Conservation (phyloP, 1,140 invertebrate species). For the Drosophila burlai region DNA sequence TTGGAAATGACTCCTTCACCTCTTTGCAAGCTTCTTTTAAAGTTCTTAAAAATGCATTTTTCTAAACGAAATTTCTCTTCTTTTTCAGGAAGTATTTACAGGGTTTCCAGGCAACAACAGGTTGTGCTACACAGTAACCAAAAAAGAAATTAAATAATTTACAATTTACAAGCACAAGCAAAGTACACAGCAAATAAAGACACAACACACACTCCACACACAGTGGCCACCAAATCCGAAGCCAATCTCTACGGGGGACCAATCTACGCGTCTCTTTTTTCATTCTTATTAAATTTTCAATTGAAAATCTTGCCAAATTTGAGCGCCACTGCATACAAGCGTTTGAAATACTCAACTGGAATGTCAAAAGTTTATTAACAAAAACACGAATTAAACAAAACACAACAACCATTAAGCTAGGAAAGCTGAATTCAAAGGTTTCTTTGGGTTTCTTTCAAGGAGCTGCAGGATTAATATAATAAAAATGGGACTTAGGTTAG, state of each 20-base stretch:
- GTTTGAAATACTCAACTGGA: conserved; percentile 7
- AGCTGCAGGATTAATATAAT: conserved; percentile 1
- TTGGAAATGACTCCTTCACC: too few relatives aligned
- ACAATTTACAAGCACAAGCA: not conserved
- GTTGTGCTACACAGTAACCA: not conserved
- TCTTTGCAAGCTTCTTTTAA: not conserved
- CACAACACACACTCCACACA: conserved; percentile 38
- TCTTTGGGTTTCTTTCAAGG: not conserved
- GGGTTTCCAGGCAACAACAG: not conserved
- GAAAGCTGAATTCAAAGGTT: not conserved
- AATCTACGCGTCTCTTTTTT: not conserved
- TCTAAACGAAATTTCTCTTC: not conserved
- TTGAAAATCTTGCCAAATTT: conserved; percentile 5
- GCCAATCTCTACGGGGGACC: conserved; percentile 2
- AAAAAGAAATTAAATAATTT: not conserved
- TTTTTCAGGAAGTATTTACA: not conserved
- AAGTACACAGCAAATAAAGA: conserved; percentile 38
- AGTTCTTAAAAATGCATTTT: too few relatives aligned
- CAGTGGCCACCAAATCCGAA: conserved; percentile 47
- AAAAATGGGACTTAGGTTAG: not conserved
- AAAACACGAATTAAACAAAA: conserved; percentile 5
- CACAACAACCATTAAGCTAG: conserved; percentile 18
- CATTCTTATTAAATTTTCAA: not conserved
- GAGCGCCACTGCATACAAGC: conserved; percentile 43
- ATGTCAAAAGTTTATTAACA: conserved; percentile 47